phyloP scores from a whole-genome alignment of 2,113 vertebrate genomes.

The Xiphorhynchus elegans region DNA sequence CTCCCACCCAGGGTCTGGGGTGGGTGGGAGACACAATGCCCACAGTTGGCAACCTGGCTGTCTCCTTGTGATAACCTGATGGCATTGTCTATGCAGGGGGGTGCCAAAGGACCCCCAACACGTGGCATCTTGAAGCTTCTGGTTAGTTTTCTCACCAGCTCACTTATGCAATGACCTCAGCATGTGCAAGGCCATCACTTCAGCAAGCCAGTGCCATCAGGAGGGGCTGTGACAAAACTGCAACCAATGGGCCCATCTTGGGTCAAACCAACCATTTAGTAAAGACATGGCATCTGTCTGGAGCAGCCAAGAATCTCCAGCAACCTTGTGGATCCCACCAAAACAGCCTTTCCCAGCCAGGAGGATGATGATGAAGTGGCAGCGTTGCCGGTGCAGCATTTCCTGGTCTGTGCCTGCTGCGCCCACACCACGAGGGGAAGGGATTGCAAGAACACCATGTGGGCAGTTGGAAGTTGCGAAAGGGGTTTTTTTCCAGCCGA shows the following conservation, averaged over 20 bases:
- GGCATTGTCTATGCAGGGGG: background rate
- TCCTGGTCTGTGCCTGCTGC: background rate
- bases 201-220: background rate
- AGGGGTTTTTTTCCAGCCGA: background rate
- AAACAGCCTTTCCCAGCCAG: background rate
- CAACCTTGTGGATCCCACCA: background rate
- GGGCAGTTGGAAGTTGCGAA: background rate
- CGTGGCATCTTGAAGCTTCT: background rate
- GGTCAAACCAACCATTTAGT: background rate
- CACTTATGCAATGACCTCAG: background rate
- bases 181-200: background rate
- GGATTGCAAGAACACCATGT: background rate
- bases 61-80: background rate
- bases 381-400: background rate
- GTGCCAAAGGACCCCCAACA: background rate
- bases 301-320: background rate
- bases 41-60: background rate
- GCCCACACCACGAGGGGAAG: background rate
- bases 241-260: accelerated
- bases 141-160: background rate
- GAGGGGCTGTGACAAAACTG: background rate
- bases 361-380: background rate
- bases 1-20: background rate
- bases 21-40: background rate
- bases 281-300: background rate